Percentiles rank a stretch among this genome's conserved stretches.
These are phyloP conservation scores for Jordanella pulchra DNA, from an alignment of 2,797 vertebrate genomes.

Conservation along the genomic window DNA sequence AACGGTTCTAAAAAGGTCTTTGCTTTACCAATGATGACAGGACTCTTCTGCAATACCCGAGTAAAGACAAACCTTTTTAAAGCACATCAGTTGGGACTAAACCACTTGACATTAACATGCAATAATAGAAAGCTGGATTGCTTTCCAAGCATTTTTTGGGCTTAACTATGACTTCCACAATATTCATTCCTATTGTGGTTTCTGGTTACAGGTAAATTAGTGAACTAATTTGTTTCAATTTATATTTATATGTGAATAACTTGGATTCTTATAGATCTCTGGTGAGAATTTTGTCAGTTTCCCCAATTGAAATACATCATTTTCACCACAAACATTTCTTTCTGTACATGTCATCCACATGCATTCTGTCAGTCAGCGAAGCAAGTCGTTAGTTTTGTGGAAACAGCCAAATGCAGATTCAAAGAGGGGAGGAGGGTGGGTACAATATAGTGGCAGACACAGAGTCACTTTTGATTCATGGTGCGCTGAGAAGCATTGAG, in stretches of 20 bases:
- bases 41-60: not conserved
- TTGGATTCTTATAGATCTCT: not conserved
- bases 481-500: conserved; percentile 61
- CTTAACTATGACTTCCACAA: not conserved
- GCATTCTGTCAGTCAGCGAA: conserved; percentile 20
- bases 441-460: conserved; percentile 51
- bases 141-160: not conserved
- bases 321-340: not conserved
- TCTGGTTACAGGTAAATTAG: not conserved
- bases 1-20: not conserved
- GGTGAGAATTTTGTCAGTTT: not conserved
- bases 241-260: not conserved
- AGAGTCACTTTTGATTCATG: conserved; percentile 68
- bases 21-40: not conserved
- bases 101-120: not conserved
- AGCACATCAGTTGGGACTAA: not conserved
- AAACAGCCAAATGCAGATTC: conserved; percentile 62
- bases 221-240: not conserved
- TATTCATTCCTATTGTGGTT: not conserved
- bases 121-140: too few species aligned
- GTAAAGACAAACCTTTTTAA: too few species aligned
- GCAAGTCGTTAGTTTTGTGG: conserved; percentile 26
- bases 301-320: not conserved
- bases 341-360: conserved; percentile 30
- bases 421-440: conserved; percentile 41